A percentile compares a stretch with the other conserved stretches of the same genome.
phyloP scores from a whole-genome alignment of 2,888 invertebrate species.

The Drosophila paracracens region DNA sequence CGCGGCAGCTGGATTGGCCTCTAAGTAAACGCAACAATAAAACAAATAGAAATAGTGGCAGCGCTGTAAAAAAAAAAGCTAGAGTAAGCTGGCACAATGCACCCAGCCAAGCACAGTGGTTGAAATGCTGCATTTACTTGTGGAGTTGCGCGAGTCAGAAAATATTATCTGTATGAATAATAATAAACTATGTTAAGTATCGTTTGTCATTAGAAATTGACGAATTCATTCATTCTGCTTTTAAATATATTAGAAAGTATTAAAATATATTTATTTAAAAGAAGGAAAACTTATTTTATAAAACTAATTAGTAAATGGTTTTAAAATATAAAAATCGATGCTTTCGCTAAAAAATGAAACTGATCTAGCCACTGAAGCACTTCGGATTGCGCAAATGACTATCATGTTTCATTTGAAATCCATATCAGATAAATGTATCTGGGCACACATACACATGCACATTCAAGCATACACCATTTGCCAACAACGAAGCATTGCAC shows the following conservation, averaged over 20 bases:
- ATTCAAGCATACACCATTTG: neutral
- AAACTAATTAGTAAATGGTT: neutral
- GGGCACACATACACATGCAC: conserved; percentile 1
- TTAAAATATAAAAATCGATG: neutral
- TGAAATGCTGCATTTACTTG: neutral
- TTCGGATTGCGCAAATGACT: conserved; percentile 37
- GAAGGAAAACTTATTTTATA: too few species aligned
- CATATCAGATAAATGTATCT: conserved; percentile 37
- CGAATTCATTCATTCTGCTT: neutral
- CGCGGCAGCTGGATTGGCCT: neutral
- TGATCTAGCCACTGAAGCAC: conserved; percentile 13
- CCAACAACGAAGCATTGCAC: conserved; percentile 30
- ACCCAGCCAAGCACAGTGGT: conserved; percentile 6
- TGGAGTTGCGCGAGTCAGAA: neutral
- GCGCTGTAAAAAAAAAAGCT: neutral
- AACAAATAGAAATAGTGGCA: conserved; percentile 26
- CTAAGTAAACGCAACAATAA: conserved; percentile 33
- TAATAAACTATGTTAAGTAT: neutral
- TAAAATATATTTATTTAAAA: neutral
- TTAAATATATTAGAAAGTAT: neutral
- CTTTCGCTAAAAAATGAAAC: neutral
- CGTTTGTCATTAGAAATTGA: neutral
- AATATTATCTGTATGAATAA: neutral
- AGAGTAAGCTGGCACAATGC: neutral
- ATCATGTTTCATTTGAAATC: conserved; percentile 39